Evolutionary conservation across 2,797 vertebrate genomes (phyloP), one percentile per base, ranked within the genome.

Genomic region (Neosilurus mollespiculum): DNA sequence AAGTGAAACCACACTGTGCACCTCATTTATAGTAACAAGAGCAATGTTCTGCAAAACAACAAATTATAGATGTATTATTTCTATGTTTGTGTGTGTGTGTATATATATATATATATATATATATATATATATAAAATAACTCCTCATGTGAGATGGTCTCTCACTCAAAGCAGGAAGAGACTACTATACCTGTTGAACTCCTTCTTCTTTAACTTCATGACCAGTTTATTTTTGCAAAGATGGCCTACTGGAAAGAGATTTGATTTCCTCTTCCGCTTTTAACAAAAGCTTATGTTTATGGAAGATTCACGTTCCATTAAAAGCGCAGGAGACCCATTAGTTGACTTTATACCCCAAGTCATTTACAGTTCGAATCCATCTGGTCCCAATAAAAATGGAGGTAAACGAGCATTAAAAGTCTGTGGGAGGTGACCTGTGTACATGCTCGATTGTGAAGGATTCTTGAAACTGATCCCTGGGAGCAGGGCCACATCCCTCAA

Each of bases 351-450:
- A 76, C 61, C 69, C 49, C 22, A 12, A 70, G 72, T 61, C n/a
- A 70, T 83, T 51, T 81, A 51, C 54, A 77, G 62, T 70, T 69
- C 22, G 20, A 64, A 62, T 79, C 76, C 79, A 81, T 81, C 83
- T 85, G 83, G 64, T 84, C 71, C 54, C 11, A 67, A 79, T 84
- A 37, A 84, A 62, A 77, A 22, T 59, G 0, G 77, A 58, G 72
- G 34, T 59, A 78, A 77, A 37, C 22, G 24, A 78, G 54, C 20
- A 7, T 62, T 85, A 70, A 81, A 81, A 85, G 54, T 34, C 77
- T 84, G 77, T 84, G 9, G 80, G 79, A 85, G 72, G 83, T 24
- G 24, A 85, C 72, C 72, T 81, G 72, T 49, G 26, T 59, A 83
- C 77, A 53, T 4, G 37, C 62, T 26, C 10, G 43, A 62, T 62